These are phyloP conservation scores for Heliconius eleuchia DNA, from an alignment of 1,140 invertebrate species.

Conservation along the genomic window DNA sequence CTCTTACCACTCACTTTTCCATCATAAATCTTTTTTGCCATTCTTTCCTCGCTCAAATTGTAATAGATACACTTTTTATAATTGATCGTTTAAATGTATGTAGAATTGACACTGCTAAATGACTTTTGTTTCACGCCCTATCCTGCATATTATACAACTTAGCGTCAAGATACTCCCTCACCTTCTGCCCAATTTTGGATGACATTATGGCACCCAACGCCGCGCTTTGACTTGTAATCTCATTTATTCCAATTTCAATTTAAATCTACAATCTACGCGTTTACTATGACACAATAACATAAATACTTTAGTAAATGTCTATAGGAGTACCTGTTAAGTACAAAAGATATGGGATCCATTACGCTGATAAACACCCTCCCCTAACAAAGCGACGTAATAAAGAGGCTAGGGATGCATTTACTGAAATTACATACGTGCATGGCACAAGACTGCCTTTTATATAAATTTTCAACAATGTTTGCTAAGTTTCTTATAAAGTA, in stretches of 20 bases:
- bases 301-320: neutral
- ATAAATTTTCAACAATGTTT: neutral
- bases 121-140: no score
- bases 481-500: neutral
- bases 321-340: neutral
- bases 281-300: neutral
- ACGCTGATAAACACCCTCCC: neutral
- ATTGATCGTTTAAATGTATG: no score
- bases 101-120: no score
- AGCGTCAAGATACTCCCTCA: no score
- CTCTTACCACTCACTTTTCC: no score
- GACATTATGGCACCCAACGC: no score
- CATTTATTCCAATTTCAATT: neutral
- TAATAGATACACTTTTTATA: no score
- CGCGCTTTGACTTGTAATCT: no score
- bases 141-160: no score
- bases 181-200: no score
- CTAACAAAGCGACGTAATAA: conserved; percentile 1
- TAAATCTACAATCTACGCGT: neutral
- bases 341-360: neutral
- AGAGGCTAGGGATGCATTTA: conserved; percentile 2
- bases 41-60: no score
- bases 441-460: neutral
- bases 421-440: conserved; percentile 6
- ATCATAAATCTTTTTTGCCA: no score